Evolutionary conservation across 2,888 invertebrate species (phyloP), one percentile per base, ranked within the genome.

Genomic region (Cataglyphis altisquamis): DNA sequence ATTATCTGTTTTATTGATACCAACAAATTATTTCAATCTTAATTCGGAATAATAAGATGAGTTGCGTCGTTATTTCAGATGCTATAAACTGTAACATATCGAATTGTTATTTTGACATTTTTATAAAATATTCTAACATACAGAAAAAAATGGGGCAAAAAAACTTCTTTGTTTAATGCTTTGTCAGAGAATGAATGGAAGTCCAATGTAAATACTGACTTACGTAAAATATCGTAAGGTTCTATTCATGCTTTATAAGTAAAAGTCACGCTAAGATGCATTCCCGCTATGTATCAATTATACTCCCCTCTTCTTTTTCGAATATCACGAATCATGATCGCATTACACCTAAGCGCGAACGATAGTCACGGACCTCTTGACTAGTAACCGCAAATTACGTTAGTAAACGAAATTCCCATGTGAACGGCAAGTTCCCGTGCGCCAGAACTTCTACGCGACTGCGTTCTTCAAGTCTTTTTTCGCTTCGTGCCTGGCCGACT

Each of bases 241-340:
- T 55, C 41, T 39, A 55, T 12, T 70, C 12, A 8, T 32, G 12
- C 52, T 75, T 36, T 15, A 52, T 15, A 32, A 32, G 57, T 64
- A 41, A 78, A 78, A 78, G 78, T 80, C 73, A 45, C 72, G 78
- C 72, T 60, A 70, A 80, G 36, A 80, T 80, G 78, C 78, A 36
- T 70, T 21, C 3, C 45, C 8, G 78, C 70, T 78, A 78, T 78
- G 78, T 68, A 52, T 77, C 39, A 52, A 66, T 29, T 64, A 21
- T 32, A 15, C 21, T 32, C 8, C 32, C 41, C 57, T n/a, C 1
- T 12, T 25, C 39, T 39, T 41, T 29, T n/a, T 25, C n/a, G 39
- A 41, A 57, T 5, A 39, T 29, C 18, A 45, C 78, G 18, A 36
- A 68, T 78, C 78, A 25, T 60, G 72, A 78, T 78, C 60, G 70